A percentile compares a stretch with the other conserved stretches of the same genome.
Conservation (phyloP, 2,113 vertebrate genomes). For the Lates calcarifer region DNA sequence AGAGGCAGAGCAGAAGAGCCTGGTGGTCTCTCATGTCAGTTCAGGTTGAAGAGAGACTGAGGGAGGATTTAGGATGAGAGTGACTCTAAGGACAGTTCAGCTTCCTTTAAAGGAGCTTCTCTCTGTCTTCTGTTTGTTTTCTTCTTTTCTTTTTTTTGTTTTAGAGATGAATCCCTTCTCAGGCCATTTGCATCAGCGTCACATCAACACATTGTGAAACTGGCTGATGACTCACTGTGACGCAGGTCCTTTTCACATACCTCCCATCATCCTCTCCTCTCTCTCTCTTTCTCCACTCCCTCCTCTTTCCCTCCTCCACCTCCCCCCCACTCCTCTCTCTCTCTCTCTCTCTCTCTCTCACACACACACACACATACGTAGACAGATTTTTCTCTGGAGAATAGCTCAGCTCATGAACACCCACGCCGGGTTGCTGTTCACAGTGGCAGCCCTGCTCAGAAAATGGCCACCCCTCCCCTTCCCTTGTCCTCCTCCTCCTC, state of each 20-base stretch:
- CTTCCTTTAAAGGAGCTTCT: slow-evolving; percentile 45
- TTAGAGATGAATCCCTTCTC: slow-evolving; percentile 44
- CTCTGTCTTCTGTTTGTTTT: slow-evolving; percentile 1
- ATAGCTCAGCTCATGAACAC: slow-evolving; percentile 76
- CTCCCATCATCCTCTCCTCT: slow-evolving; percentile 67
- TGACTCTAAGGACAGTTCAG: background rate
- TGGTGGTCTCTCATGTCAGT: background rate
- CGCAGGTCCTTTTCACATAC: slow-evolving; percentile 77
- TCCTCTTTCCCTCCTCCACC: slow-evolving; percentile 15
- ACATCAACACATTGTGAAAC: slow-evolving; percentile 86
- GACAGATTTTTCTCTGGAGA: slow-evolving; percentile 76
- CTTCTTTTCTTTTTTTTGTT: background rate
- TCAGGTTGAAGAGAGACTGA: background rate
- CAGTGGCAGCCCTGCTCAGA: slow-evolving; percentile 70
- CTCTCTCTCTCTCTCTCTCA: background rate
- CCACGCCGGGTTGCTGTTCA: slow-evolving; percentile 66
- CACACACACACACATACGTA: slow-evolving; percentile 50
- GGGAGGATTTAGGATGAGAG: background rate
- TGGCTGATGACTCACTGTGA: slow-evolving; percentile 84
- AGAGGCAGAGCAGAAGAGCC: no score
- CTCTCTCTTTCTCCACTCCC: slow-evolving; percentile 58
- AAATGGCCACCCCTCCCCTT: slow-evolving; percentile 44
- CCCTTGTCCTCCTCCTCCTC: slow-evolving; percentile 68
- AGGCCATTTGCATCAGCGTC: slow-evolving; percentile 81
- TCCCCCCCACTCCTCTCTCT: slow-evolving; percentile 16